These are phyloP conservation scores for Botia kubotai DNA, from an alignment of 2,797 vertebrate species.

Conservation along the genomic window DNA sequence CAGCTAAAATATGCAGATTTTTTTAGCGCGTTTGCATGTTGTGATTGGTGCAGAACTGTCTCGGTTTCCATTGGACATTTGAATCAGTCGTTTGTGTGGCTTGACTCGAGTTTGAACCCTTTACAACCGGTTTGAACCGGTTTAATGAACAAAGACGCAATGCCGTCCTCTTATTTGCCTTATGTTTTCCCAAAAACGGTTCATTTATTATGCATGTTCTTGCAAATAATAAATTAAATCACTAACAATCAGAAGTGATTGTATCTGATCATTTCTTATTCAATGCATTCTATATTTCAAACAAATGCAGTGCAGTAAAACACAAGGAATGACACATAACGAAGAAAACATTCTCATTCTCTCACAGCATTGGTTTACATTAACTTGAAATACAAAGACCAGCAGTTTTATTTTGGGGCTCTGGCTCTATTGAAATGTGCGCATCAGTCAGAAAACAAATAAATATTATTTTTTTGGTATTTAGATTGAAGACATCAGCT, in stretches of 20 bases:
- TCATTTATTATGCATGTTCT: not conserved
- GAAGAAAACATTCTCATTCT: not conserved
- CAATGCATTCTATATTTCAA: not conserved
- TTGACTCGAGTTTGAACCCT: not conserved
- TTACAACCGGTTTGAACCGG: slow-evolving; percentile 51
- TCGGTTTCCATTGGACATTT: slow-evolving; percentile 34
- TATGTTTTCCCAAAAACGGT: not conserved
- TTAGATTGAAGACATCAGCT: slow-evolving; percentile 58
- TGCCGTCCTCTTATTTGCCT: not conserved
- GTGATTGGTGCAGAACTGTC: slow-evolving; percentile 34
- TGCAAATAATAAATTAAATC: not conserved
- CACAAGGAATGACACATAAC: not conserved
- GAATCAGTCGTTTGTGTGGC: not conserved
- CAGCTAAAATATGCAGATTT: slow-evolving; percentile 34
- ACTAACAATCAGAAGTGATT: not conserved
- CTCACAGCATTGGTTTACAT: too few relatives aligned
- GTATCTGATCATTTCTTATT: not conserved
- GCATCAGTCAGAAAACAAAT: not conserved
- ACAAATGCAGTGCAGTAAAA: not conserved
- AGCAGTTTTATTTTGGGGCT: not conserved
- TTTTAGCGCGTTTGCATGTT: not conserved
- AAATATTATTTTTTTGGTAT: not conserved
- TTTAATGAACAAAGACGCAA: slow-evolving; percentile 47
- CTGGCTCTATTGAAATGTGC: not conserved
- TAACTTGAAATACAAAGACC: not conserved